These are phyloP conservation scores for Capitella teleta DNA, from an alignment of 1,140 invertebrate species.

Conservation along the genomic window DNA sequence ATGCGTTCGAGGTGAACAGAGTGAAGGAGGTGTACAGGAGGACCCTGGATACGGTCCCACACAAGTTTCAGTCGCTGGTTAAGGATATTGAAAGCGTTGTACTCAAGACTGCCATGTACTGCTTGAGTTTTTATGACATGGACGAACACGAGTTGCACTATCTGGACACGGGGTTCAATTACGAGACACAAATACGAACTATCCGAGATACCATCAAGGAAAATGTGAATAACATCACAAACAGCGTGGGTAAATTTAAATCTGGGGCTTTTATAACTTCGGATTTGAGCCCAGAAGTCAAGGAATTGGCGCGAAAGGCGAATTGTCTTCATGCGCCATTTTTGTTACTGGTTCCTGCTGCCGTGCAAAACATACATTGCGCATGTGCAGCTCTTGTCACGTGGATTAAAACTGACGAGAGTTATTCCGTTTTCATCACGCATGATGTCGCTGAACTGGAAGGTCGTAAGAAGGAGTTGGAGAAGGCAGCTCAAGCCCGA, in stretches of 20 bases:
- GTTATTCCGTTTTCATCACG: conserved; percentile 20
- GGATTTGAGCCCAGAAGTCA: conserved; percentile 14
- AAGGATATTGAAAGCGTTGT: too few species aligned
- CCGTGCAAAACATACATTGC: conserved; percentile 21
- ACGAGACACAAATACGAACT: conserved; percentile 17
- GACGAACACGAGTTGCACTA: too few species aligned
- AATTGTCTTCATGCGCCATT: conserved; percentile 21
- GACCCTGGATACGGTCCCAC: too few species aligned
- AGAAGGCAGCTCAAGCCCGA: conserved; percentile 16
- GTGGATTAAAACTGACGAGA: conserved; percentile 25
- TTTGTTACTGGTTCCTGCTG: conserved; percentile 23
- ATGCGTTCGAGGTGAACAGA: too few species aligned
- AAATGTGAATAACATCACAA: conserved; percentile 1
- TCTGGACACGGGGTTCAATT: too few species aligned
- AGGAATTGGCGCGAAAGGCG: conserved; percentile 17
- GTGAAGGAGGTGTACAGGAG: too few species aligned
- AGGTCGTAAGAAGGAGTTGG: conserved; percentile 15
- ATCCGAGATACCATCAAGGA: conserved; percentile 13
- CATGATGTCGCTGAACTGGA: conserved; percentile 23
- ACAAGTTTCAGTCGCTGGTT: too few species aligned
- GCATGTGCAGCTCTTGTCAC: conserved; percentile 17
- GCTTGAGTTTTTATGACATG: too few species aligned
- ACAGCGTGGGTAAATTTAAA: conserved; percentile 5
- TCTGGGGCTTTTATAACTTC: neutral
- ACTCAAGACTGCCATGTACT: too few species aligned